Percentiles rank a stretch among this genome's conserved stretches.
Conservation (phyloP, 30 jellyfish, hydroid and myxozoan genomes). For the Cassiopea xamachana region DNA sequence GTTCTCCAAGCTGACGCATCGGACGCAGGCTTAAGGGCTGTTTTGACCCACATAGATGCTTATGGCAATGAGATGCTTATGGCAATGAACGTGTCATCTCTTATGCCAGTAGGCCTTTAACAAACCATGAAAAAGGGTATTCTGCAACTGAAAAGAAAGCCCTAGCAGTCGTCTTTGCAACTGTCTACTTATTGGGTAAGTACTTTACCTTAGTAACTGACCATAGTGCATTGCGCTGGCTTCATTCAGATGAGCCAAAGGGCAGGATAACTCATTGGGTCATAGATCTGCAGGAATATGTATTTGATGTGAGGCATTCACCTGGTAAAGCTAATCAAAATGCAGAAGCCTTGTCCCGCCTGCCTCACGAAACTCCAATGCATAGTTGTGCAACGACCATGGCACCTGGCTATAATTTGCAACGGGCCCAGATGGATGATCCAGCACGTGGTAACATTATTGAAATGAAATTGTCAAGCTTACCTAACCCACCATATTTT, state of each 20-base stretch:
- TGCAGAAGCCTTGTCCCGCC: neutral
- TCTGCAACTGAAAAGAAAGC: constrained; percentile 71
- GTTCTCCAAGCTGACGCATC: constrained; percentile 59
- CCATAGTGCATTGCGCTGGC: constrained; percentile 73
- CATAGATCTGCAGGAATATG: constrained; percentile 10
- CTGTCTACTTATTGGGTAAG: constrained; percentile 37
- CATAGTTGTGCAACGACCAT: neutral
- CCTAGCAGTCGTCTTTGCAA: constrained; percentile 61
- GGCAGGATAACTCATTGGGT: constrained; percentile 75
- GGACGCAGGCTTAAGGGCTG: constrained; percentile 67
- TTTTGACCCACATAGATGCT: constrained; percentile 36
- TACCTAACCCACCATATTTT: constrained; percentile 15
- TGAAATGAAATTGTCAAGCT: constrained; percentile 16
- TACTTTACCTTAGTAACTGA: constrained; percentile 54
- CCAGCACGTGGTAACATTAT: neutral
- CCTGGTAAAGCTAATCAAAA: neutral
- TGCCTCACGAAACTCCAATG: neutral
- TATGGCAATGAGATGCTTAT: neutral
- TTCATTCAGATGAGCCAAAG: constrained; percentile 43
- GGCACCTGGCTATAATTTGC: constrained; percentile 1
- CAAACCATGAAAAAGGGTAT: constrained; percentile 44
- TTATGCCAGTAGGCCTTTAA: too few species aligned
- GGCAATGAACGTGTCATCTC: constrained; percentile 45
- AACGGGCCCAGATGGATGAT: constrained; percentile 15
- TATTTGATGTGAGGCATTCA: neutral